Evolutionary conservation across 2,888 invertebrate species (phyloP), one percentile per base, ranked within the genome.

Genomic region (Prosapia bicincta): DNA sequence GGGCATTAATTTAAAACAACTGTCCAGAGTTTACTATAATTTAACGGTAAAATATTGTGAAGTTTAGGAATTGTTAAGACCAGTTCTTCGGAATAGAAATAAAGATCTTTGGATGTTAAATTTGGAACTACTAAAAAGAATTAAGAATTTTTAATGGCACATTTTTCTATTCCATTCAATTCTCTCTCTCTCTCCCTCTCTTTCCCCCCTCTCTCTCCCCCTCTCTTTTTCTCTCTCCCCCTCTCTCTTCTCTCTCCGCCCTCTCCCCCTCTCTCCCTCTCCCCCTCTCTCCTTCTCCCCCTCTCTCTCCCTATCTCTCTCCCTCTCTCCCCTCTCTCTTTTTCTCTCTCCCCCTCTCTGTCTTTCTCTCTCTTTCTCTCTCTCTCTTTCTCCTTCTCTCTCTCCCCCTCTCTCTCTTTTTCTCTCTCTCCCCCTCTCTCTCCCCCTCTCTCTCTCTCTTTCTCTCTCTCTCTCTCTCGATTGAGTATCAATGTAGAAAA

Each of bases 271-370:
- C 24, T 24, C 65, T 5, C 70, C 20, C 25, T 26, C 7, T 69
- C 30, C 1, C 26, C 54, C 7, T 23, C 25, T 54, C 28, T 26
- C n/a, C n/a, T n/a, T n/a, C n/a, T n/a, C n/a, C 43, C 26, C 20
- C 26, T 43, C 74, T 74, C 69, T 72, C 43, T 43, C 24, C 26
- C 23, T 32, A 26, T 23, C 38, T 13, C 20, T 69, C 26, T n/a
- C 28, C 13, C 32, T 74, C 74, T 24, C 32, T 70, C 6, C 13
- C n/a, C 7, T 25, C 25, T 20, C 23, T 38, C 5, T n/a, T n/a
- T n/a, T n/a, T n/a, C n/a, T n/a, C n/a, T n/a, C n/a, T n/a, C 43
- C 70, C n/a, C 24, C 9, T 67, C 25, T 26, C 30, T 10, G 13
- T 38, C 38, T 23, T 71, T 74, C 24, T 30, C 38, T 69, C 38